Evolutionary conservation across 2,113 vertebrate genomes (phyloP).

Genomic region (Calidris pugnax): DNA sequence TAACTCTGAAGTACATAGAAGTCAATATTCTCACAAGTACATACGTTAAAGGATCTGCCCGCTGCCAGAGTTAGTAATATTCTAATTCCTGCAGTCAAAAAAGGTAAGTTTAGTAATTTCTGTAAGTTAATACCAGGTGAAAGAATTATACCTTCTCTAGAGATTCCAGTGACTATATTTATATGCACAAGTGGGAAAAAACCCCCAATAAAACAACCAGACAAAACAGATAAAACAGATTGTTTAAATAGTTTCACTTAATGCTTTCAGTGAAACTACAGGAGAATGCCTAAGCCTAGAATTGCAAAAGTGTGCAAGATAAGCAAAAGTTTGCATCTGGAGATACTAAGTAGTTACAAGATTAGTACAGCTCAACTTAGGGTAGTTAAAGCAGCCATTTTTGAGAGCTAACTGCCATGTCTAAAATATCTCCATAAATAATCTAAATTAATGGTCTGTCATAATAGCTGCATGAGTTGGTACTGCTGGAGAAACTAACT

Average conservation of each 20-base stretch:
- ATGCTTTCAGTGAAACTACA: not conserved
- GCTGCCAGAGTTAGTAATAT: not conserved
- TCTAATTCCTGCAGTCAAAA: not conserved
- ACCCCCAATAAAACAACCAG: not conserved
- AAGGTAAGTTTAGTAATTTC: not conserved
- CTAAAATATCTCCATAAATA: not conserved
- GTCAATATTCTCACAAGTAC: not conserved
- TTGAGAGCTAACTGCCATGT: not conserved
- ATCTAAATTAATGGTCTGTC: not conserved
- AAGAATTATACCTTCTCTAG: not conserved
- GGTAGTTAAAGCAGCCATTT: not conserved
- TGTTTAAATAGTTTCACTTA: not conserved
- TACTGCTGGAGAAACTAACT: not conserved
- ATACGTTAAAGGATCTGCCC: not conserved
- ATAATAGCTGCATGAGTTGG: not conserved
- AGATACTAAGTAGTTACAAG: not conserved
- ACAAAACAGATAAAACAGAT: not conserved
- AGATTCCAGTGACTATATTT: not conserved
- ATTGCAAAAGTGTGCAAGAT: not conserved
- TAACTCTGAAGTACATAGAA: not conserved
- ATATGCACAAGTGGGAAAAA: not conserved
- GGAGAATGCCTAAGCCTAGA: not conserved
- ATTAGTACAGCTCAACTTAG: not conserved
- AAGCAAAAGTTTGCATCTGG: not conserved
- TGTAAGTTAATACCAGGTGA: not conserved